phyloP scores from a whole-genome alignment of 2,113 vertebrate species.

The Paradoxurus hermaphroditus region DNA sequence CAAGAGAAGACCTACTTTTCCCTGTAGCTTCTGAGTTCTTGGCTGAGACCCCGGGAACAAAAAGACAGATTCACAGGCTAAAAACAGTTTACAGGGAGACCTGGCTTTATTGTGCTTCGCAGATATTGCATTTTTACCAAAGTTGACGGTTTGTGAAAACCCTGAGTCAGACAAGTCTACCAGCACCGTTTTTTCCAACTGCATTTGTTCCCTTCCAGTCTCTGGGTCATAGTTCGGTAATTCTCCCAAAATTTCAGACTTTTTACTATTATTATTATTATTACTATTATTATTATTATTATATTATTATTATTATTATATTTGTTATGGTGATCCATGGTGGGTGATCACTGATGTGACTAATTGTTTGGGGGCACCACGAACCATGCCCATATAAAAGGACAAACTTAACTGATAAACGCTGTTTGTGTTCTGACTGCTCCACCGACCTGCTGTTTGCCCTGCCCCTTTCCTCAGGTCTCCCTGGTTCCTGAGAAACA shows the following conservation, averaged over 20 bases:
- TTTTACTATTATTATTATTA: background rate
- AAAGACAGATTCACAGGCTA: background rate
- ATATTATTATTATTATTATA: background rate
- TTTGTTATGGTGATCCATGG: background rate
- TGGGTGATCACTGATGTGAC: background rate
- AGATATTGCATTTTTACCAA: background rate
- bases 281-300: no score
- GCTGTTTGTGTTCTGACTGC: background rate
- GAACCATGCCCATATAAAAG: background rate
- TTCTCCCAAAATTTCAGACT: background rate
- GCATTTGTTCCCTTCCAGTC: background rate
- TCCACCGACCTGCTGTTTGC: background rate
- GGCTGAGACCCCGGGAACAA: background rate
- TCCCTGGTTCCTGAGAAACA: background rate
- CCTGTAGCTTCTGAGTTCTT: background rate
- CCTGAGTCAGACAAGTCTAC: background rate
- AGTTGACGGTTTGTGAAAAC: background rate
- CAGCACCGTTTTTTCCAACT: background rate
- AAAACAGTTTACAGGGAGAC: background rate
- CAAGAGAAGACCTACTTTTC: background rate
- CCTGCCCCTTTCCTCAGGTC: background rate
- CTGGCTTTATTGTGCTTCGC: background rate
- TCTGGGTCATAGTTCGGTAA: background rate
- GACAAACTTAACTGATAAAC: background rate
- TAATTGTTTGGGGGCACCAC: background rate